Evolutionary conservation across 2,888 invertebrate species (phyloP).

Genomic region (Clepsis dumicolana): DNA sequence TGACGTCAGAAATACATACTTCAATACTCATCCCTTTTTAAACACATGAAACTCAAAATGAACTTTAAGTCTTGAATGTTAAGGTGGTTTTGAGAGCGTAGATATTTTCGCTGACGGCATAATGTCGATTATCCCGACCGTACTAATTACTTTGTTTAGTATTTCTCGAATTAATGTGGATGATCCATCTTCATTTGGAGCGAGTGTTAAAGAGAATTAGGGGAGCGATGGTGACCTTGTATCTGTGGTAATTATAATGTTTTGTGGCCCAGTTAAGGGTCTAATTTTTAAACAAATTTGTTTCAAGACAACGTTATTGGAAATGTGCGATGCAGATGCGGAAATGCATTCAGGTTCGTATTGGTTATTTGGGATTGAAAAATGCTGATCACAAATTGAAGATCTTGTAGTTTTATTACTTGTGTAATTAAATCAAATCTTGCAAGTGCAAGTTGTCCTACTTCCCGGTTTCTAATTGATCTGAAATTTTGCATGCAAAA

Average conservation of each 20-base stretch:
- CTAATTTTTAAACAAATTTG: background rate
- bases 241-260: constrained; percentile 32
- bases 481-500: no score
- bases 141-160: constrained; percentile 59
- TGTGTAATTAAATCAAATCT: no score
- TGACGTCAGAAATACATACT: background rate
- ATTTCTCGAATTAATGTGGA: constrained; percentile 49
- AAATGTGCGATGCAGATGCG: no score
- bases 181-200: constrained; percentile 46
- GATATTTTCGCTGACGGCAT: constrained; percentile 2
- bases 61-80: background rate
- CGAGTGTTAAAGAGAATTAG: constrained; percentile 32
- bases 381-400: no score
- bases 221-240: constrained; percentile 27
- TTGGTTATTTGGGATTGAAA: no score
- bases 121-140: constrained; percentile 22
- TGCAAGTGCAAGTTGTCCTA: no score
- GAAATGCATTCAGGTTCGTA: no score
- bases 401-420: background rate
- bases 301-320: background rate
- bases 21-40: background rate
- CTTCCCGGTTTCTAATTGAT: no score
- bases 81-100: constrained; percentile 4
- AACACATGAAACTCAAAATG: background rate
- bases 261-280: background rate